Evolutionary conservation across 2,113 vertebrate species (phyloP).

Genomic region (Peromyscus maniculatus): DNA sequence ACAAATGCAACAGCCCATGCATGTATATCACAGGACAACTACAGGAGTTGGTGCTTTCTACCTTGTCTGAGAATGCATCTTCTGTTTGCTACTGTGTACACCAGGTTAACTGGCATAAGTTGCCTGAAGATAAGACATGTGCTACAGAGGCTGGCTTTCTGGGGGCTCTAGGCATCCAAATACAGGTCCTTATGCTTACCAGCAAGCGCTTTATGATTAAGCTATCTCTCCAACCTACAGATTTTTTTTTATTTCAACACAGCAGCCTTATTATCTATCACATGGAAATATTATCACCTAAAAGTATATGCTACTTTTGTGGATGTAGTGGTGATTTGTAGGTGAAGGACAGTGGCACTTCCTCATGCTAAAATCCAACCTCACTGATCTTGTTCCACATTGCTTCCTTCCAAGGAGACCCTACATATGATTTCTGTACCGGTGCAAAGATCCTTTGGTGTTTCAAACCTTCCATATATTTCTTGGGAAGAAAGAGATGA

Average conservation of each 20-base stretch:
- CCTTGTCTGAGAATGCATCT: neutral
- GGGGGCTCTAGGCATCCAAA: neutral
- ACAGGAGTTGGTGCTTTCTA: no score
- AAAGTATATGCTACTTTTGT: neutral
- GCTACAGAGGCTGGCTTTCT: neutral
- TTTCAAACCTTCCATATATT: neutral
- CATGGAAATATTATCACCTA: neutral
- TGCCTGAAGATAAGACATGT: neutral
- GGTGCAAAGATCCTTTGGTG: neutral
- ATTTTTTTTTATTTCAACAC: neutral
- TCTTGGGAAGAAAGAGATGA: neutral
- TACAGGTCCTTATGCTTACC: neutral
- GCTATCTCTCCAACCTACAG: neutral
- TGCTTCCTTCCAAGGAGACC: neutral
- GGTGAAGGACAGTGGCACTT: neutral
- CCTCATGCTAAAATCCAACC: neutral
- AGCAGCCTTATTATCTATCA: neutral
- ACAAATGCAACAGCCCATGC: no score
- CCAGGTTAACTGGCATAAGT: no score
- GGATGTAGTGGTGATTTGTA: fast-evolving
- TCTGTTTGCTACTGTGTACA: neutral
- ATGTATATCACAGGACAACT: neutral
- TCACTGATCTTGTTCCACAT: neutral
- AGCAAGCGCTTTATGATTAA: neutral
- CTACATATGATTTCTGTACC: fast-evolving